Evolutionary conservation across 1,140 invertebrate genomes (phyloP).

Genomic region (Drosophila equinoxialis): DNA sequence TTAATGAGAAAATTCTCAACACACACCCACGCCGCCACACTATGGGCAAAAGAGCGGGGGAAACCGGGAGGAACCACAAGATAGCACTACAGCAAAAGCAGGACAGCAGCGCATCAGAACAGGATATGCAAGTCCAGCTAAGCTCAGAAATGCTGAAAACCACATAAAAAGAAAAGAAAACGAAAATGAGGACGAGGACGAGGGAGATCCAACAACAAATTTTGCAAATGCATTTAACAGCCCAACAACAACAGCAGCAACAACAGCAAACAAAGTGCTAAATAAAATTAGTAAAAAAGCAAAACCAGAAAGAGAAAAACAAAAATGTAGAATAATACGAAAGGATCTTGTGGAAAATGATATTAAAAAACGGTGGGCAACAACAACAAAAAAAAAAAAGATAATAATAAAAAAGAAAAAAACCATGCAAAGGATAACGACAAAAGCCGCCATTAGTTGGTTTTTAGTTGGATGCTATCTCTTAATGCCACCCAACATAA

Average conservation of each 20-base stretch:
- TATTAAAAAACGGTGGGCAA: slow-evolving; percentile 24
- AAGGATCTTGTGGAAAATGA: slow-evolving; percentile 4
- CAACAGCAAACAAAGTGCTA: slow-evolving; percentile 50
- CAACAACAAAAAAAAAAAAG: not conserved
- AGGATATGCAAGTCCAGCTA: slow-evolving; percentile 59
- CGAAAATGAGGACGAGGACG: not conserved
- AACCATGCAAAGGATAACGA: slow-evolving; percentile 40
- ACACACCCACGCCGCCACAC: slow-evolving; percentile 39
- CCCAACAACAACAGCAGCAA: slow-evolving; percentile 52
- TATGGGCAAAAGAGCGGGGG: slow-evolving; percentile 27
- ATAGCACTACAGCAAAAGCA: slow-evolving; percentile 54
- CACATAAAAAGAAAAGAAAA: slow-evolving; percentile 53
- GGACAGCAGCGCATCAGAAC: slow-evolving; percentile 18
- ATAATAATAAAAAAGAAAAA: slow-evolving; percentile 4
- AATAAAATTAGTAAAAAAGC: slow-evolving; percentile 61
- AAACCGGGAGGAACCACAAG: slow-evolving; percentile 50
- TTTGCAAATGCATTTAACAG: slow-evolving; percentile 64
- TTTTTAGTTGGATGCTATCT: slow-evolving; percentile 63
- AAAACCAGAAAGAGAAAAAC: not conserved
- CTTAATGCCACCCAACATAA: slow-evolving; percentile 56
- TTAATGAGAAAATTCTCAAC: slow-evolving; percentile 80
- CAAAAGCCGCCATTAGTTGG: slow-evolving; percentile 55
- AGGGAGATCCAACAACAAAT: slow-evolving; percentile 25
- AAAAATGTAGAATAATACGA: not conserved
- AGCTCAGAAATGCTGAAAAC: slow-evolving; percentile 61